Percentiles rank a stretch among this genome's conserved stretches.
Evolutionary conservation across 2,888 invertebrate genomes (phyloP).

Genomic region (Bursaphelenchus okinawaensis): DNA sequence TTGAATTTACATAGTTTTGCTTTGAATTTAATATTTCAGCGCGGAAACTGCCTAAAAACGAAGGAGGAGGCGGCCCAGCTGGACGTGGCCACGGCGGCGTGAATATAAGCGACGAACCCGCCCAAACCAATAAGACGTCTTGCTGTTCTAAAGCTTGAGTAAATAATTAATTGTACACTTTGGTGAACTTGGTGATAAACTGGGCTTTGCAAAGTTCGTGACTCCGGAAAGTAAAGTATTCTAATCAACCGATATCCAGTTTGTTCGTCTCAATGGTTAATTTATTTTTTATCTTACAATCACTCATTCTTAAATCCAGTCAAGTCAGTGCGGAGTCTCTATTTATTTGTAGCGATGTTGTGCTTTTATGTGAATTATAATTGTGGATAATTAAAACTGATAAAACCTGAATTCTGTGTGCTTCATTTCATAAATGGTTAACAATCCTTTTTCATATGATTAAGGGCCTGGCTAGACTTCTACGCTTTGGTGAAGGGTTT

Average conservation of each 20-base stretch:
- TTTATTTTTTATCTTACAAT: neutral
- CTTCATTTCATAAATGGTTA: too few relatives aligned
- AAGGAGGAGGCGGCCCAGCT: constrained; percentile 42
- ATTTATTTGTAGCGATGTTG: neutral
- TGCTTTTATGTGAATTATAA: neutral
- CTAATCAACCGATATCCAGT: neutral
- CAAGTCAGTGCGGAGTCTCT: neutral
- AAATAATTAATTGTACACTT: neutral
- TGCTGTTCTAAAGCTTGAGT: constrained; percentile 20
- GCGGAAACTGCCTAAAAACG: constrained; percentile 41
- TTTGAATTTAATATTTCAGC: constrained; percentile 26
- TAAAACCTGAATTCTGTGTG: too few relatives aligned
- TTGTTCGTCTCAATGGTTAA: neutral
- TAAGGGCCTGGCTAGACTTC: too few relatives aligned
- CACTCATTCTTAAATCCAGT: neutral
- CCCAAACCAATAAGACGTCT: constrained; percentile 10
- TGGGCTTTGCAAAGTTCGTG: neutral
- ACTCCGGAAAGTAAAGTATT: neutral
- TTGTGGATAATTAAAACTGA: neutral
- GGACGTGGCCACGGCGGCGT: constrained; percentile 40
- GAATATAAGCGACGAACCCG: constrained; percentile 25
- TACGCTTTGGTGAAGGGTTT: too few relatives aligned
- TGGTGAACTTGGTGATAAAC: neutral
- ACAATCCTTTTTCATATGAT: too few relatives aligned
- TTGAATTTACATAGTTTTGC: constrained; percentile 3